phyloP scores from a whole-genome alignment of 2,113 vertebrate genomes.

The Menura novaehollandiae region DNA sequence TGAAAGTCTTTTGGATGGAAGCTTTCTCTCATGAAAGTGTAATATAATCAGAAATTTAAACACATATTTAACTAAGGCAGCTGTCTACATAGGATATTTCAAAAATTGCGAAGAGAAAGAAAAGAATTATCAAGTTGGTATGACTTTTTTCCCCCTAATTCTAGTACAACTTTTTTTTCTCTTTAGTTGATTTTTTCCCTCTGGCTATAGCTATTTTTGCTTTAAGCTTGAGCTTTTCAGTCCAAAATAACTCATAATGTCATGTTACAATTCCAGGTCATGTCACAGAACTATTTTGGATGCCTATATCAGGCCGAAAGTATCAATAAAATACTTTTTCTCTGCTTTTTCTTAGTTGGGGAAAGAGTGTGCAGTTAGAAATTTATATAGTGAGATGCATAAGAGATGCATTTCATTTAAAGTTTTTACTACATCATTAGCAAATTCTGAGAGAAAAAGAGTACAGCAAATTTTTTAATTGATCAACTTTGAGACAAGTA shows the following conservation, averaged over 20 bases:
- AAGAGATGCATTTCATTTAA: neutral
- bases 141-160: neutral
- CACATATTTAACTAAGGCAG: neutral
- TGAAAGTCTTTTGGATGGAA: neutral
- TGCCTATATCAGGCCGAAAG: neutral
- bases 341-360: neutral
- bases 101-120: neutral
- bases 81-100: neutral
- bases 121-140: neutral
- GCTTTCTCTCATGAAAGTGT: neutral
- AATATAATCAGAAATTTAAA: neutral
- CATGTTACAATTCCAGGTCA: neutral
- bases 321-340: neutral
- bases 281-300: neutral
- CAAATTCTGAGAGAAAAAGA: neutral
- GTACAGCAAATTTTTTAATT: neutral
- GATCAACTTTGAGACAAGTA: neutral
- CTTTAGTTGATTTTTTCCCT: neutral
- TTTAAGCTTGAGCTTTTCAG: neutral
- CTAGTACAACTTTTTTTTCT: neutral
- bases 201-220: neutral
- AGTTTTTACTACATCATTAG: neutral
- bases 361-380: neutral
- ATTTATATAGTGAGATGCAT: fast-evolving
- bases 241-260: neutral